Base-by-base conservation (phyloP, 2,113 vertebrate genomes). In the Oplegnathus fasciatus region DNA sequence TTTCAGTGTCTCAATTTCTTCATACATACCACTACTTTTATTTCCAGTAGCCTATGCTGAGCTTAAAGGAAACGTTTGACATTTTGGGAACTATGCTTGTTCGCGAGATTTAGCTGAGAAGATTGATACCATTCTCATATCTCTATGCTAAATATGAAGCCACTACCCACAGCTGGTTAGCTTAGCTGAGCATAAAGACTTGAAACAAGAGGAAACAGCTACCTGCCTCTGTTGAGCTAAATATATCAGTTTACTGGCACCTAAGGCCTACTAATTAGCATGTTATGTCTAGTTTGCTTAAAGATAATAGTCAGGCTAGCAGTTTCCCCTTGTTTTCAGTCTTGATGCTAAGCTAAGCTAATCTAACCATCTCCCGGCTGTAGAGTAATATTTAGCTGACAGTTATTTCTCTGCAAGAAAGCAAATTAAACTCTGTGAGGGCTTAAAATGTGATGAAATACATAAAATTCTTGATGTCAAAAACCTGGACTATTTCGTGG, bases 1-100 rank as follows among this genome's bases (percentile, higher is more conserved):
- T 82, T 75, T 65, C 22, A 52, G 37, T 28, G 30, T 67, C 54
- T 83, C 57, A 24, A 34, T 77, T 83, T 78, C 46, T 77, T 69
- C 74, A 85, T 58, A n/a, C 50, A 30, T 6, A 40, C 40, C 5
- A 42, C 13, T 28, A 28, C 22, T 52, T 79, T 52, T 72, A 26
- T 81, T 84, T 79, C 37, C 62, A 64, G 55, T 73, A 55, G 74
- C 75, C 66, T 68, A 75, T 2, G 26, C 34, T 67, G 34, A 70
- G 37, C 55, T 83, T 44, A 48, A 37, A 83, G 72, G 30, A 73
- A 7, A 66, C 28, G 17, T 71, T 50, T 66, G 37, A 83, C 62
- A 58, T 70, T 80, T 75, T 66, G 64, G 55, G 22, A 84, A 78
- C 64, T 3, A 9, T 14, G 30, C 8, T 42, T 50, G 46, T 55